A percentile compares a stretch with the other conserved stretches of the same genome.
Conservation (phyloP, 2,888 invertebrate genomes). For the Rhorus exstirpatorius region DNA sequence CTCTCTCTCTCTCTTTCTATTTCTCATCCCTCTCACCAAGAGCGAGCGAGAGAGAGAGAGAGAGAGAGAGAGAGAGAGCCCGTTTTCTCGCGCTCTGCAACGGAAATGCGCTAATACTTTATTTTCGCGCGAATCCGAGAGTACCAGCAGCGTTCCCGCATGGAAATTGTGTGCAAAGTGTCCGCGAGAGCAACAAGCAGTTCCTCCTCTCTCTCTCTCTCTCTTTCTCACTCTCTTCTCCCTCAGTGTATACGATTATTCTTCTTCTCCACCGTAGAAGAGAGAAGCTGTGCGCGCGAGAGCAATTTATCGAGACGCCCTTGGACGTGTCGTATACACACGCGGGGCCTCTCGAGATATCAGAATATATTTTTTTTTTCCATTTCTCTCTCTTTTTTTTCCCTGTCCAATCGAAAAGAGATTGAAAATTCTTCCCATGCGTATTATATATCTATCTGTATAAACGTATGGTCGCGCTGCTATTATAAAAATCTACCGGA, state of each 20-base stretch:
- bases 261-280: constrained; percentile 59
- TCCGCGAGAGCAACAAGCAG: constrained; percentile 71
- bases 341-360: constrained; percentile 68
- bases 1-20: constrained; percentile 26
- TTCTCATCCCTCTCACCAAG: constrained; percentile 13
- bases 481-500: constrained; percentile 53
- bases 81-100: constrained; percentile 54
- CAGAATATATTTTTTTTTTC: constrained; percentile 34
- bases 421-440: constrained; percentile 18
- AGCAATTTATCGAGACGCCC: constrained; percentile 69
- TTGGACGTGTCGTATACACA: constrained; percentile 59
- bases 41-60: neutral
- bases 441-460: constrained; percentile 24
- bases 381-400: neutral
- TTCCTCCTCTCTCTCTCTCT: constrained; percentile 70
- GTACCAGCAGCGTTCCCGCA: constrained; percentile 44
- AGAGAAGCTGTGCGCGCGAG: constrained; percentile 52
- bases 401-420: constrained; percentile 52
- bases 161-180: constrained; percentile 73
- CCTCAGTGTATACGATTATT: constrained; percentile 57
- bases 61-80: constrained; percentile 17
- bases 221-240: constrained; percentile 51
- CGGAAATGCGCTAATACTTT: constrained; percentile 74
- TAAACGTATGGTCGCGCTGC: constrained; percentile 17
- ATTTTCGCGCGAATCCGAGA: constrained; percentile 77